Base-by-base conservation (phyloP, 2,113 vertebrate genomes). In the Gnathonemus echidnorhynchus region DNA sequence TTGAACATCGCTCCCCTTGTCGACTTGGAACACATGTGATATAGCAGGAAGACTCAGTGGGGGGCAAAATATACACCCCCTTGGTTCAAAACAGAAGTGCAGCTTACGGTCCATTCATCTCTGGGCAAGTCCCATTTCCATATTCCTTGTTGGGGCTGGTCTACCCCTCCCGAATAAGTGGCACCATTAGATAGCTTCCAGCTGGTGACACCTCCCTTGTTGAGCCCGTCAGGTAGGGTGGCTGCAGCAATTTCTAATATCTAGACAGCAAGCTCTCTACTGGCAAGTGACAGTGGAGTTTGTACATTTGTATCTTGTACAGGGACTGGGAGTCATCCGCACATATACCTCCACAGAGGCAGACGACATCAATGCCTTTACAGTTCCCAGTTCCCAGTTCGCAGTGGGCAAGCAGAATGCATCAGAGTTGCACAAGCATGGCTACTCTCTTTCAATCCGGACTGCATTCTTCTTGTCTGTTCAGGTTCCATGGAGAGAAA, bases 161-260 rank as follows among this genome's bases (percentile, higher is more conserved):
- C 74, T 80, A 80, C 35, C 7, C 35, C 13, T 80, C 74, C 74
- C 15, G 17, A 42, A 80, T 80, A 42, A 39, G 31, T 42, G 74
- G 31, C 35, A 80, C 35, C 35, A 17, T 80, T 80, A 80, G 74
- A 42, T 42, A 35, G 4, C 74, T 42, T 80, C 74, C 35, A 42
- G 74, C 74, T 42, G 74, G 74, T 19, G 35, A 6, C 70, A 19
- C n/a, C 74, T 39, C 35, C 74, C 74, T 80, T 80, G 74, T 42
- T 80, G 74, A 80, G 74, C 74, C 74, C 74, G 35, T 80, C n/a
- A 80, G 74, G 74, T 42, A 80, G 74, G 74, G 74, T 31, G 74
- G 74, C 35, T 42, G 5, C 74, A 19, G 74, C 35, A 80, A 80
- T 80, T 80, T 19, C 17, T 39, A 80, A 42, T 42, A 80, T 80